Percentiles rank a stretch among this genome's conserved stretches.
Conservation (phyloP, 2,888 invertebrate species). For the Galerucella nymphaeae region DNA sequence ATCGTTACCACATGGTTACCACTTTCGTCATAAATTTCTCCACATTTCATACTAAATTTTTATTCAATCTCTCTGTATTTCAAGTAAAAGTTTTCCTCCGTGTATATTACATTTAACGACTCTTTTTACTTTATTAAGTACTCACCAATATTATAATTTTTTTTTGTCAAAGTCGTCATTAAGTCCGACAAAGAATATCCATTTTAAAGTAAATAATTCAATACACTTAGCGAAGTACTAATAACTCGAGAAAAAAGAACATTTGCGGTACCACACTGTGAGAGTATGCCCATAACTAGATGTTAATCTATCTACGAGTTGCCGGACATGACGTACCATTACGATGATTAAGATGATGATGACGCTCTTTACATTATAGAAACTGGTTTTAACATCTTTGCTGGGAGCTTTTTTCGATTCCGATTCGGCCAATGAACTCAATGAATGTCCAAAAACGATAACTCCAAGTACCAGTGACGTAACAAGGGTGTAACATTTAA, state of each 20-base stretch:
- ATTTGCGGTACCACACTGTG: conserved; percentile 22
- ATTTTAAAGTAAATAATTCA: conserved; percentile 17
- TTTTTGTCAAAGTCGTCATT: background rate
- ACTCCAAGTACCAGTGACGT: conserved; percentile 31
- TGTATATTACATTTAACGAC: background rate
- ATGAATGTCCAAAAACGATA: conserved; percentile 52
- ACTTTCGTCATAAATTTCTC: too few relatives aligned
- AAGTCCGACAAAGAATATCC: conserved; percentile 17
- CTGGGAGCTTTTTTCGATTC: conserved; percentile 55
- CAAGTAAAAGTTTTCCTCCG: background rate
- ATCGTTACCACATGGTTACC: too few relatives aligned
- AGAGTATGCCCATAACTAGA: conserved; percentile 36
- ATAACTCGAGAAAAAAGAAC: conserved; percentile 12
- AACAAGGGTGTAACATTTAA: background rate
- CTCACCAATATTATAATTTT: background rate
- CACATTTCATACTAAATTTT: background rate
- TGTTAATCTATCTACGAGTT: conserved; percentile 49
- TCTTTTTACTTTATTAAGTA: background rate
- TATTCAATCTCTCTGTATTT: background rate
- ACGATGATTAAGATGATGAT: conserved; percentile 47
- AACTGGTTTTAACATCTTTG: conserved; percentile 59
- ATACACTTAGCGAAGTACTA: conserved; percentile 21
- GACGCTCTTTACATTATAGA: conserved; percentile 56
- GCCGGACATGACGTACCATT: conserved; percentile 55
- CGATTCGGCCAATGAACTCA: conserved; percentile 53